Conservation (phyloP, 2,888 invertebrate species). For the Dicycla oo region DNA sequence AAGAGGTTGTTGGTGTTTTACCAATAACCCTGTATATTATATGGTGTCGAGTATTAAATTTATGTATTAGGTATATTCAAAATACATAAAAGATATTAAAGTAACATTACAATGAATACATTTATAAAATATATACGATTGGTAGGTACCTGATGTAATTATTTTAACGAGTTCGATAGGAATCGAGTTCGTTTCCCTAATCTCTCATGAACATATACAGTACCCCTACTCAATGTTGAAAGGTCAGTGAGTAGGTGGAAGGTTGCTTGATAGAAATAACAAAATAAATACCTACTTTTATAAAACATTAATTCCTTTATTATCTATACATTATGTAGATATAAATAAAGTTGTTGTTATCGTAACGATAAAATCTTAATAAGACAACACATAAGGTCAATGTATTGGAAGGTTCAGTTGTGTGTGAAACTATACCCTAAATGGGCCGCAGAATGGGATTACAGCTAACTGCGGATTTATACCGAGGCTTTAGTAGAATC, state of each 20-base stretch:
- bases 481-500: slow-evolving; percentile 82
- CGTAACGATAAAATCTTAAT: slow-evolving; percentile 62
- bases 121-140: slow-evolving; percentile 23
- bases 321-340: background rate
- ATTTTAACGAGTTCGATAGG: slow-evolving; percentile 21
- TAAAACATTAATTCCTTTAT: background rate
- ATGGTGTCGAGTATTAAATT: background rate
- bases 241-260: slow-evolving; percentile 32
- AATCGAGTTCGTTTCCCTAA: slow-evolving; percentile 16
- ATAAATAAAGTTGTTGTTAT: slow-evolving; percentile 7
- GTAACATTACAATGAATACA: slow-evolving; percentile 21
- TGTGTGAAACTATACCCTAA: slow-evolving; percentile 80
- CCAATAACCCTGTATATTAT: too few relatives aligned
- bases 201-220: slow-evolving; percentile 18
- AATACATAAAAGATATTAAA: background rate
- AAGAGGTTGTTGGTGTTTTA: too few relatives aligned
- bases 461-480: slow-evolving; percentile 86
- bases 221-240: slow-evolving; percentile 31
- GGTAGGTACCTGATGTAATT: background rate
- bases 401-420: slow-evolving; percentile 77
- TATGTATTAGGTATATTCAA: slow-evolving; percentile 9
- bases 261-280: background rate
- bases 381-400: slow-evolving; percentile 70
- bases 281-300: slow-evolving; percentile 7
- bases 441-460: slow-evolving; percentile 81